A percentile compares a stretch with the other conserved stretches of the same genome.
Conservation (phyloP, 2,888 invertebrate species). For the Synanthedon formicaeformis region DNA sequence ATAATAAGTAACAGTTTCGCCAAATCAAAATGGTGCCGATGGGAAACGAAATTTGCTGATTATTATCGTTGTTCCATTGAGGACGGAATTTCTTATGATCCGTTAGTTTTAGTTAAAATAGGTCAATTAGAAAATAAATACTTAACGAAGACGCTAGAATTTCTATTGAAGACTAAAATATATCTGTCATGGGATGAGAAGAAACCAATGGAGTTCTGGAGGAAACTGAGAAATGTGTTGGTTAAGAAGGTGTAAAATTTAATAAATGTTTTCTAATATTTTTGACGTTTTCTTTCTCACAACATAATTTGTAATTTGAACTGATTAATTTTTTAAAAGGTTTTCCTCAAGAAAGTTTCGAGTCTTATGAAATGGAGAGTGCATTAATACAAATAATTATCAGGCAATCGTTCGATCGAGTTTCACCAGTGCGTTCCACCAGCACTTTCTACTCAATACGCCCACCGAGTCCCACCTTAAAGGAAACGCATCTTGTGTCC, state of each 20-base stretch:
- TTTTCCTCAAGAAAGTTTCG: conserved; percentile 34
- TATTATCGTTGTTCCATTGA: conserved; percentile 73
- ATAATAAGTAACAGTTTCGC: conserved; percentile 77
- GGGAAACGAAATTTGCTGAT: conserved; percentile 78
- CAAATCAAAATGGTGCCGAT: conserved; percentile 78
- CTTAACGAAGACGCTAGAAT: conserved; percentile 71
- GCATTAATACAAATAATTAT: conserved; percentile 42
- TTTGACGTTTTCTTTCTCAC: too few relatives aligned
- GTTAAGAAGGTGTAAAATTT: conserved; percentile 11
- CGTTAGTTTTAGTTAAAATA: conserved; percentile 73
- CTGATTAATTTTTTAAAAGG: not conserved
- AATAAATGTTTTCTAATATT: too few relatives aligned
- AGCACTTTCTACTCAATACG: conserved; percentile 29
- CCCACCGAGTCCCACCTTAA: not conserved
- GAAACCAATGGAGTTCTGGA: conserved; percentile 51
- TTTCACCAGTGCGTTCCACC: conserved; percentile 35
- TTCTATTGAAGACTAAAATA: conserved; percentile 73
- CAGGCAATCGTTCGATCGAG: conserved; percentile 13
- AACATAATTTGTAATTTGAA: too few relatives aligned
- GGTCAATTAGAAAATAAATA: conserved; percentile 69
- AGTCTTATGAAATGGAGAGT: conserved; percentile 27
- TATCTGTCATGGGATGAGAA: conserved; percentile 73
- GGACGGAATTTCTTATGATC: conserved; percentile 67
- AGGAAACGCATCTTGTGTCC: conserved; percentile 7
- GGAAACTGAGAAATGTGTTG: conserved; percentile 43